Evolutionary conservation across 2,113 vertebrate genomes (phyloP), one percentile per base, ranked within the genome.

Genomic region (Pundamilia nyererei): DNA sequence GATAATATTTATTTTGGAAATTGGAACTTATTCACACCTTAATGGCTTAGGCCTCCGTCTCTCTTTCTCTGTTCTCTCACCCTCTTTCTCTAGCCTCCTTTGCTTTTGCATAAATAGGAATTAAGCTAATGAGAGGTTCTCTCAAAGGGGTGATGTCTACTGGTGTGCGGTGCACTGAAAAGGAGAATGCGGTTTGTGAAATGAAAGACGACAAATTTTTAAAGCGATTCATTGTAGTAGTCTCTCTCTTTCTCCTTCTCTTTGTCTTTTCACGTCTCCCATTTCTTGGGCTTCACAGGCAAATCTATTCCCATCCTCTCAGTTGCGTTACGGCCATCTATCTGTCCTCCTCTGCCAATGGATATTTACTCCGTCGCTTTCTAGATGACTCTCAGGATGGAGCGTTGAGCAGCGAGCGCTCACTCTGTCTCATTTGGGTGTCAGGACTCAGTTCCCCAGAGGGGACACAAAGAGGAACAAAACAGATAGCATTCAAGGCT

Each of bases 401-500:
- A 91, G 85, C 88, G 51, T 79, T 82, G 92, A 84, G 89, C 81
- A 90, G 72, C 77, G 62, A 86, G 82, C 86, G 65, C 91, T 93
- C 87, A 84, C 83, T 93, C 88, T 92, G 94, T 96, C 96, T 96
- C 91, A 82, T 93, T 95, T 87, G 82, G 86, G 95, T 96, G 96
- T 97, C 96, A 96, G 96, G 94, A 93, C 95, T 94, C 79, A 86
- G 87, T 72, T 92, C 91, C 90, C 88, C 83, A 56, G 95, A 77
- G 92, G 89, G 89, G 88, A 92, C 87, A 92, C 96, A 91, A 86
- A 93, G 89, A 89, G 87, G 85, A 91, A 85, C 91, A 94, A 95
- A 95, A 95, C 87, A 93, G 93, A 97, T 96, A 97, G 95, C 95
- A 96, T 97, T 97, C 96, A 97, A 93, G 95, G 95, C 96, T 97